Base-by-base conservation (phyloP, 1,140 invertebrate species). In the Drosophila pallidifrons region DNA sequence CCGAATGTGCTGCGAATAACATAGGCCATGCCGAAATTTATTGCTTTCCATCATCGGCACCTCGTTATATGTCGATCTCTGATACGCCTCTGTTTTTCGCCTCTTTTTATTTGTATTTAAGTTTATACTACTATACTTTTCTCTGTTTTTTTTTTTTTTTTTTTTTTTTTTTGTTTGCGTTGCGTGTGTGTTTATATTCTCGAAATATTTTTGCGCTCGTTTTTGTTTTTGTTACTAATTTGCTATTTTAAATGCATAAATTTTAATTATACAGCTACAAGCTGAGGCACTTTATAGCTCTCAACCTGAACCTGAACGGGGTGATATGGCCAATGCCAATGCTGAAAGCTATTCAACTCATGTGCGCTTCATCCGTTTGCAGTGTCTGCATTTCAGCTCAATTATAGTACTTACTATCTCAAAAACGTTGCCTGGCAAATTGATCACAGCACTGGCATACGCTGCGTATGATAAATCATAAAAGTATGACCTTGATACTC, bases 11-110 rank as follows among this genome's bases (percentile, higher is more conserved):
- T 89, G 85, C 13, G 85, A 89, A 85, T 47, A 91, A 89, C 76
- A 80, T 45, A 81, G 75, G 49, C 67, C 70, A 85, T 79, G 73
- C 66, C 58, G 20, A 79, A 86, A 91, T 91, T 91, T 91, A 91
- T 91, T 91, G 85, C 85, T 81, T 74, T 81, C 81, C 65, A 91
- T 91, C 89, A 91, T 73, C 86, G 72, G 66, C 89, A 91, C 89
- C 89, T 91, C 83, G 76, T 91, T 76, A 70, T 70, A 83, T 83
- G 67, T 81, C 61, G 43, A 59, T 69, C 65, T 69, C 7, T 32
- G 8, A 43, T 38, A 32, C 32, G 30, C 30, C 13, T 51, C 41
- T 20, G 49, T 55, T 35, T 32, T 54, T 16, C 49, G 72, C 66
- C 51, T 58, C 7, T 13, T 72, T 55, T 43, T 57, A 41, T 49